Evolutionary conservation across 2,797 vertebrate species (phyloP), one percentile per base, ranked within the genome.

Genomic region (Holocentrus rufus): DNA sequence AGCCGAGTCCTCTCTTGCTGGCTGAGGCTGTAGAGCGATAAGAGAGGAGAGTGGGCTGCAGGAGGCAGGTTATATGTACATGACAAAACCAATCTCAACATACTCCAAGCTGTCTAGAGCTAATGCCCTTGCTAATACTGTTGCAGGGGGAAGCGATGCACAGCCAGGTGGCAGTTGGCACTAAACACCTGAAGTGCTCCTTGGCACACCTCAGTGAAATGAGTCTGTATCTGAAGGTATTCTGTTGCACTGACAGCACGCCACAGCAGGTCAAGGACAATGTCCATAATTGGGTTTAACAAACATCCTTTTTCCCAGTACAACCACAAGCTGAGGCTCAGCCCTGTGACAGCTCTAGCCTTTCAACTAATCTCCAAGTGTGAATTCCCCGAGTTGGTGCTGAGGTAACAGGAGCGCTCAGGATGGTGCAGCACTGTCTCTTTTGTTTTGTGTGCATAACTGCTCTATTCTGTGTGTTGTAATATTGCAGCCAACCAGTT

Each of bases 91-190:
- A 3, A 39, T 39, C 36, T 39, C 36, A 11, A 39, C 36, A 39
- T 10, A 2, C 36, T 11, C 36, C 36, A 39, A 39, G 36, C 36
- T 39, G 8, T 39, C 36, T 39, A 13, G 11, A 39, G 36, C 2
- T 39, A 34, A 34, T 74, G 64, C 52, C 80, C 22, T 36, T 60
- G 52, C 50, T 72, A 39, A 67, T 82, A 54, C 68, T 57, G 49
- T 52, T 83, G 58, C 78, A 54, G 47, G 18, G 72, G 46, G 39
- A 68, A 46, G 49, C 44, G 46, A n/a, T 54, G 70, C 68, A 70
- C 68, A 71, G 73, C 80, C 86, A 84, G 82, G 74, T 82, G 82
- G 78, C 79, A 72, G 65, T 58, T 78, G 74, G 82, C 71, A 86
- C 68, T 72, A 63, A 70, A 65, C 71, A 70, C 71, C 65, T 86